Base-by-base conservation (phyloP, 37 sponge, comb jelly and placozoan species). In the Eunapius fragilis region DNA sequence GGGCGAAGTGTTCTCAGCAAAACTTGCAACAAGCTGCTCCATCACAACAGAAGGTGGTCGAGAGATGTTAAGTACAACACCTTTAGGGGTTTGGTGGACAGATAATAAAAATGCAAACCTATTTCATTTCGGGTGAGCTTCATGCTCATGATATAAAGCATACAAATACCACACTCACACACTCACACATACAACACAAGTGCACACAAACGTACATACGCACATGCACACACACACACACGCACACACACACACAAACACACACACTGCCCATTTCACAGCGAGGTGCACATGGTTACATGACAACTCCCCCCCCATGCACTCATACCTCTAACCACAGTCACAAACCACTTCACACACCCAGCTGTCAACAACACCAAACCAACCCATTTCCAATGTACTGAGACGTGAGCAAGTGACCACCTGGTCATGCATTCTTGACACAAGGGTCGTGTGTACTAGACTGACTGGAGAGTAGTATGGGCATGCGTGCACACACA, bases 11-110 rank as follows among this genome's bases (percentile, higher is more conserved):
- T 27, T 28, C 35, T 90, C 86, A 30, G 90, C 67, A 37, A 90
- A 90, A 32, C 76, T 90, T 32, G 14, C 33, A 22, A 85, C 70
- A 28, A 90, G 76, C 24, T 75, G 33, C n/a, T 82, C 67, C 76
- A 25, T 87, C 14, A 87, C 82, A 0, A 75, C 70, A 4, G 36
- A 23, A 23, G 87, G 87, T 23, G 76, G 87, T 2, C 1, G 2
- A 23, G 58, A 58, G 17, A 0, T 19, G 58, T 11, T 58, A 19
- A 58, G 17, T 2, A 11, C 58, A 58, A 58, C 58, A 58, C 58
- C 58, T 58, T 4, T 58, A 17, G 14, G 58, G 58, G 1, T 58
- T 58, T 10, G 41, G 6, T 41, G 14, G 14, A 58, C 58, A 58
- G 6, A 19, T 58, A 17, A 58, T 45, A 4, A 45, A 9, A 45